These are phyloP conservation scores for Telmatherina bonti DNA, from an alignment of 2,797 vertebrate genomes.

Conservation along the genomic window DNA sequence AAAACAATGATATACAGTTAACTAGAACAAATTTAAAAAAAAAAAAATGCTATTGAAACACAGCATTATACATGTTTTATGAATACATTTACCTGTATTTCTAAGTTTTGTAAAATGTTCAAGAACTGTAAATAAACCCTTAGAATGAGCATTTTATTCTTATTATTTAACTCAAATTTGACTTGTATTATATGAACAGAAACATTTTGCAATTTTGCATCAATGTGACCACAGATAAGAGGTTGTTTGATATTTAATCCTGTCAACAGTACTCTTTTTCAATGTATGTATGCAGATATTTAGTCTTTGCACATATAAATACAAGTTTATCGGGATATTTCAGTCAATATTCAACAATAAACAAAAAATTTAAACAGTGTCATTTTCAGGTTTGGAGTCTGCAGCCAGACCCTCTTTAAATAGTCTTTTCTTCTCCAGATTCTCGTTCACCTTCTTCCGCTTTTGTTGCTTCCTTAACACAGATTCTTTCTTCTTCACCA, in stretches of 20 bases:
- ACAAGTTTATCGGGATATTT: not conserved
- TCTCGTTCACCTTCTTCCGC: slow-evolving; percentile 87
- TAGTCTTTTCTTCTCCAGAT: slow-evolving; percentile 88
- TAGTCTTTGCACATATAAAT: not conserved
- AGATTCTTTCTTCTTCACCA: slow-evolving; percentile 81
- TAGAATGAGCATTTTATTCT: not conserved
- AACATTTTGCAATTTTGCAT: not conserved
- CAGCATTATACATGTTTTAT: too few relatives aligned
- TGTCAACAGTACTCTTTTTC: not conserved
- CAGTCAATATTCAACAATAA: not conserved
- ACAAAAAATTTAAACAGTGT: slow-evolving; percentile 35
- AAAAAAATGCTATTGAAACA: too few relatives aligned
- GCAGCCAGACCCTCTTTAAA: slow-evolving; percentile 83
- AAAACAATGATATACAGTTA: too few relatives aligned
- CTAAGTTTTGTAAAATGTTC: not conserved
- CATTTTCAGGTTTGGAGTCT: slow-evolving; percentile 57
- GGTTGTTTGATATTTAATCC: not conserved
- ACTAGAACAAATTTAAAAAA: too few relatives aligned
- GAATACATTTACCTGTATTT: not conserved
- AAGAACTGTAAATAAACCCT: not conserved
- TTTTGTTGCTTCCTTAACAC: slow-evolving; percentile 89
- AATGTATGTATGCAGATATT: not conserved
- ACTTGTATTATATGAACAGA: not conserved
- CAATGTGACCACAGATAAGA: not conserved
- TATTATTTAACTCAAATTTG: slow-evolving; percentile 4